Percentiles rank a stretch among this genome's conserved stretches.
Conservation (phyloP, 1,140 invertebrate genomes). For the Laupala kohalensis region DNA sequence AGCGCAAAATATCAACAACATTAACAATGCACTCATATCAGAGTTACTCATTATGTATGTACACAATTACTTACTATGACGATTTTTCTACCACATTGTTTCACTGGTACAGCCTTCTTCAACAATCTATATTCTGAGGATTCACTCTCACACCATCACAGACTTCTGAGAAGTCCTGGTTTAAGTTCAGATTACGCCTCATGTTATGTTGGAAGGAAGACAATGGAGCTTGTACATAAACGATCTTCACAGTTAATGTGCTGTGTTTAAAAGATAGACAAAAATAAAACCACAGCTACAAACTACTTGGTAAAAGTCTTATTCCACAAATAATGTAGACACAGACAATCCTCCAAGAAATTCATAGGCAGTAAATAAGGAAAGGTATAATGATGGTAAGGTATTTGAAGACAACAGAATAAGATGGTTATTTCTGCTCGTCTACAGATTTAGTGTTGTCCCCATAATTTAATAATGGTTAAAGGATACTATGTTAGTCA, state of each 20-base stretch:
- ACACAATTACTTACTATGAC: conserved; percentile 7
- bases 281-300: not conserved
- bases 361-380: not conserved
- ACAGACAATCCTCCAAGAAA: not conserved
- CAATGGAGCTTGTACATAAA: conserved; percentile 8
- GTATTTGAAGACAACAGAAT: not conserved
- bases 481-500: not conserved
- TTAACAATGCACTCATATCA: conserved; percentile 10
- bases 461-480: not conserved
- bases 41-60: conserved; percentile 11
- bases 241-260: not conserved
- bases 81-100: not conserved
- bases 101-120: conserved; percentile 2
- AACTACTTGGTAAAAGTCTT: not conserved
- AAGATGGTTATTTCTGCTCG: not conserved
- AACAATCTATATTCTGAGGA: not conserved
- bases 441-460: not conserved
- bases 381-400: not conserved
- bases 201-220: conserved; percentile 13
- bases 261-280: not conserved
- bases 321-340: not conserved
- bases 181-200: conserved; percentile 11
- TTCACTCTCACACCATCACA: conserved; percentile 11
- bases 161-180: conserved; percentile 12
- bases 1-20: not conserved